These are phyloP conservation scores for Cyclopterus lumpus DNA, from an alignment of 2,797 vertebrate species.

Conservation along the genomic window DNA sequence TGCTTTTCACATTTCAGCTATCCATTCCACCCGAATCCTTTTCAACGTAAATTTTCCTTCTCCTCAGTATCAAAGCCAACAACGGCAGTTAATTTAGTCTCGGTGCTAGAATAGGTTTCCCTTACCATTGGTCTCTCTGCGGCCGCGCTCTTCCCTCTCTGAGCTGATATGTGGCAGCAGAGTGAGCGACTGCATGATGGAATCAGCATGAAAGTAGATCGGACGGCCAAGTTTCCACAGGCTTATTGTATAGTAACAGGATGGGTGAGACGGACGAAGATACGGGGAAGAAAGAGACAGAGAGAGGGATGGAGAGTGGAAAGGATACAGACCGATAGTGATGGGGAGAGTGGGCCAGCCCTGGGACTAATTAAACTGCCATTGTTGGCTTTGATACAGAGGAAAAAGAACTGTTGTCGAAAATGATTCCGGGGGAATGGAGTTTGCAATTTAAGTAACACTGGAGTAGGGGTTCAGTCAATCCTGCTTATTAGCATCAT, in stretches of 20 bases:
- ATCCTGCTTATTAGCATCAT: constrained; percentile 18
- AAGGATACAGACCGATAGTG: constrained; percentile 36
- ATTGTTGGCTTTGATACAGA: constrained; percentile 59
- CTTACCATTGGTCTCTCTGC: constrained; percentile 36
- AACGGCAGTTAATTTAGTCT: constrained; percentile 65
- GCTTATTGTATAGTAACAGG: constrained; percentile 58
- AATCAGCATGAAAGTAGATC: constrained; percentile 63
- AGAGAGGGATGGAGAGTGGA: constrained; percentile 33
- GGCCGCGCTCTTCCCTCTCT: constrained; percentile 20
- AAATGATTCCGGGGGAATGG: constrained; percentile 42
- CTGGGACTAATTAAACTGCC: constrained; percentile 72
- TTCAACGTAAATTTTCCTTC: constrained; percentile 47
- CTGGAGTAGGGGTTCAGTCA: neutral
- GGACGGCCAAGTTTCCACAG: constrained; percentile 52
- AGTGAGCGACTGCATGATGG: constrained; percentile 51
- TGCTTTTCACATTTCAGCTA: constrained; percentile 28
- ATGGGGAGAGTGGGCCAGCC: constrained; percentile 45
- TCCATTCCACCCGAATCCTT: constrained; percentile 39
- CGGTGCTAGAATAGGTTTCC: constrained; percentile 32
- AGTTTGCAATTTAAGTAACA: constrained; percentile 32
- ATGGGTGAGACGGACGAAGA: constrained; percentile 56
- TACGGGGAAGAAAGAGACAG: constrained; percentile 26
- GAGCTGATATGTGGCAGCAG: constrained; percentile 44
- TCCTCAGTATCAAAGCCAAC: constrained; percentile 56
- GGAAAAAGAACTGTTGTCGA: constrained; percentile 46